Evolutionary conservation across 2,797 vertebrate genomes (phyloP), one percentile per base, ranked within the genome.

Genomic region (Molothrus aeneus): DNA sequence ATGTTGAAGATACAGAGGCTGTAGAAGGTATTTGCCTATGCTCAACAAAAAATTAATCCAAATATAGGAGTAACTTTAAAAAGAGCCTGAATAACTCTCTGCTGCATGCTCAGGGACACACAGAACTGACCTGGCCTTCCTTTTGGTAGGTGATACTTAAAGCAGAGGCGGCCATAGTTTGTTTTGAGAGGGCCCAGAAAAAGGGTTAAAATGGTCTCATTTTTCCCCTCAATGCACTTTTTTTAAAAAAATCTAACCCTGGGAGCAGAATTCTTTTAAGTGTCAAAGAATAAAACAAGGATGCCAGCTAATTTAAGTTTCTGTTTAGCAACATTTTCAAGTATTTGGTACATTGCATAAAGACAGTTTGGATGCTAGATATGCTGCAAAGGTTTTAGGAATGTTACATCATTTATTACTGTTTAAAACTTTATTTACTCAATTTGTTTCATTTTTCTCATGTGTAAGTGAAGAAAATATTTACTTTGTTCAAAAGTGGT

Each of bases 331-430:
- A 36, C 17, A 12, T 86, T 73, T 93, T 84, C 38, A 61, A 84
- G 71, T 60, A 34, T 86, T 88, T 91, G 38, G n/a, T 75, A 36
- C 4, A 2, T 42, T 74, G 32, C 11, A 31, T 80, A 60, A 65
- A 71, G 65, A 54, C n/a, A 73, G 56, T 84, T 86, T 79, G 74
- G 59, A 88, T 93, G 73, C 82, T 90, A 84, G 83, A 79, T 29
- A 56, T 5, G 5, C 42, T 81, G 32, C 63, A 73, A 81, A 70
- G 40, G n/a, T 84, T 88, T 93, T 86, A 79, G 77, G 54, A 66
- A 61, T 65, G 56, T 90, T 93, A 80, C 88, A 94, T 91, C 93
- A 77, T 91, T 93, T 96, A 88, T 94, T 95, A 93, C 87, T 81
- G 73, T 84, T 82, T 88, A 74, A 88, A 86, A 75, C 64, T n/a